Base-by-base conservation (phyloP, 2,797 vertebrate species). In the Centroberyx gerrardi region DNA sequence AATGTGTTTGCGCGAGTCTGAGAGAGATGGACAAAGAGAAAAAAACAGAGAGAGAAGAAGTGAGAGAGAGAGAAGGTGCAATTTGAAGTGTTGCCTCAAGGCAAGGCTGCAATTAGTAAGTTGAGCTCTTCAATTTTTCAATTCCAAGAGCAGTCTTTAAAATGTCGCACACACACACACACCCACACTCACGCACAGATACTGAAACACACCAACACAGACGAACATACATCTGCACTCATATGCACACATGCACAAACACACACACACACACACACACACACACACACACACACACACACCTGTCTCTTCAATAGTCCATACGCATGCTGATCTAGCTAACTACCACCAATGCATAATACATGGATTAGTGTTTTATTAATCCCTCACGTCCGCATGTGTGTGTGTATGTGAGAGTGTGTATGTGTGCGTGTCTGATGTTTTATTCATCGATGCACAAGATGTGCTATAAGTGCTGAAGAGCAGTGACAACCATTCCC, bases 331-430 rank as follows among this genome's bases (percentile, higher is more conserved):
- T 84, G 78, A 88, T 80, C 46, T 29, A 54, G 55, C 64, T 68
- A 82, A 79, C 42, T 68, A 81, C 72, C 83, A 71, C 68, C 27
- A 68, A 42, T 46, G 12, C 10, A 46, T 81, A 83, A 85, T 73
- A 82, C 61, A 79, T 70, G 51, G 55, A 83, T 80, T 65, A 31
- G 85, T 84, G 71, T 86, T 88, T 82, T 81, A 86, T 84, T 68
- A 73, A 69, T 76, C 51, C n/a, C 10, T 49, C 18, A 15, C 12
- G 52, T 59, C 14, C 54, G 52, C 33, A 29, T 31, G 36, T 31
- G 63, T 55, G 38, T 59, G 13, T 51, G 18, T 59, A 28, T 40
- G 36, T 61, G 31, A 59, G 52, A 55, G 42, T 53, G 28, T 15
- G 6, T 33, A 29, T 40, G n/a, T 63, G 59, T 76, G 60, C 44